These are phyloP conservation scores for roundworm (Caenorhabditis elegans) DNA, from an alignment of 1,140 invertebrate species.

Conservation along the genomic window WBcel235 BX284602.5:12060501-12061000, in stretches of 20 bases:
- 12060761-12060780: background rate
- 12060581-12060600: background rate
- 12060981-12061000: background rate
- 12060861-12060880: background rate
- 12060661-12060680: background rate
- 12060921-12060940: background rate
- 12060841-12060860: background rate
- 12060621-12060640: background rate
- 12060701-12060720: background rate
- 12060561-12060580: background rate
- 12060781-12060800: background rate
- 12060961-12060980: background rate
- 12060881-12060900: background rate
- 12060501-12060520: background rate
- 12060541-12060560: background rate
- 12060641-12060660: background rate
- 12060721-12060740: background rate
- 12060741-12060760: constrained; percentile 1
- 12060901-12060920: background rate
- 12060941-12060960: background rate
- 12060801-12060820: background rate
- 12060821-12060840: background rate
- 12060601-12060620: background rate
- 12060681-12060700: too few relatives aligned
- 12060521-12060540: background rate